These are phyloP conservation scores for Enteromius paludinosus DNA, from an alignment of 2,797 vertebrate genomes.

Conservation along the genomic window DNA sequence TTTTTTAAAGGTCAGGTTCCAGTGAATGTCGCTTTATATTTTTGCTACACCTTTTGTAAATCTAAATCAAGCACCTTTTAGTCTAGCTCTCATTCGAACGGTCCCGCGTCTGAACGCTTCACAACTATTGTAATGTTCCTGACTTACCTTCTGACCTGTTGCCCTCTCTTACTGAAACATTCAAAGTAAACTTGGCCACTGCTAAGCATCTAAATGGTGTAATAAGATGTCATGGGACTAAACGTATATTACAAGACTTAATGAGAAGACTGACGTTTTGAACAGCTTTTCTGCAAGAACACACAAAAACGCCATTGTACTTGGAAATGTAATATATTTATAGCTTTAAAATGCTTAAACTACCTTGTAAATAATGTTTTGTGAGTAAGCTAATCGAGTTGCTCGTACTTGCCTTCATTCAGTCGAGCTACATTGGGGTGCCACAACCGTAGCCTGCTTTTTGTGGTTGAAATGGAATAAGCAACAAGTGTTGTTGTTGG, in stretches of 20 bases:
- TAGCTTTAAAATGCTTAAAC: neutral
- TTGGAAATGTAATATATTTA: too few species aligned
- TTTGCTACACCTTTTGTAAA: conserved; percentile 3
- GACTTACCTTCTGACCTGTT: neutral
- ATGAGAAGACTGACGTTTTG: neutral
- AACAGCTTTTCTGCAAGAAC: neutral
- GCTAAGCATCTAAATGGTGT: neutral
- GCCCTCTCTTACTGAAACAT: neutral
- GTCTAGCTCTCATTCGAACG: neutral
- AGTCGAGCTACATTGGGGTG: neutral
- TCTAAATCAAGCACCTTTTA: neutral
- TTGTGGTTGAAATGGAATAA: neutral
- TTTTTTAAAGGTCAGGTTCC: neutral
- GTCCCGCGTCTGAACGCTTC: neutral
- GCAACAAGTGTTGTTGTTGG: neutral
- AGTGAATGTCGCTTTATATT: neutral
- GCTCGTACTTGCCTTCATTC: neutral
- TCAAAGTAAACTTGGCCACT: neutral
- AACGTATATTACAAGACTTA: neutral
- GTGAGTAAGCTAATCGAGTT: neutral
- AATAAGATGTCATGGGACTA: conserved; percentile 18
- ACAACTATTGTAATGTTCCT: neutral
- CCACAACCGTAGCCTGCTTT: neutral
- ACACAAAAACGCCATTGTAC: neutral
- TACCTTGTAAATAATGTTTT: neutral